Evolutionary conservation across 2,888 invertebrate genomes (phyloP), one percentile per base, ranked within the genome.

Genomic region (Drosophila monieri): DNA sequence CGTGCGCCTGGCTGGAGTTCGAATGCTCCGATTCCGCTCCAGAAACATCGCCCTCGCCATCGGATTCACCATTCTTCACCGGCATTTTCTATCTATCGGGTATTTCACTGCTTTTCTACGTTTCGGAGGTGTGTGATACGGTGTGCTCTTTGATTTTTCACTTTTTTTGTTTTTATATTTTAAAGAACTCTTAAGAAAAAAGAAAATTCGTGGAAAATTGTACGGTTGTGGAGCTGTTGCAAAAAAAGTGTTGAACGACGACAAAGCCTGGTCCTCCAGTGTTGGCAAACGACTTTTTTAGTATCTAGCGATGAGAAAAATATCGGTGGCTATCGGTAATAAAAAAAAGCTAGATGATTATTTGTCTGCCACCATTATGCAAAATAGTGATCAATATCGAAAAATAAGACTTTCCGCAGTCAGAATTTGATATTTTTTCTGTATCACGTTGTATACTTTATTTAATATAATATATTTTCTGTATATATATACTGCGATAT

Each of bases 11-110:
- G 66, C 94, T 93, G 56, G 95, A 95, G 35, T 93, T 94, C 44
- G 95, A 94, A 73, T 93, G 93, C 75, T 95, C 95, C 1, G 95
- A 94, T 80, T 95, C 95, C 8, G 93, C 95, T 1, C 94, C 95
- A 70, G 95, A 95, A 87, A 95, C 92, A 78, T 95, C 95, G 41
- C 93, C 93, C 75, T 93, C 92, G 71, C 92, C 93, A 74, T 93
- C 92, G 51, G 94, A 89, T 68, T 91, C 94, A 73, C 94, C 94
- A 91, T 95, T 95, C 93, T 95, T 94, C 4, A 94, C 94, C 32
- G 95, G 94, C 95, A 95, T 95, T 85, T 86, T 81, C 12, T 30
- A 12, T 0, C 10, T 1, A 12, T n/a, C 18, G 3, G 25, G 12
- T 32, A 0, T 3, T 25, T n/a, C 9, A 6, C 10, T 8, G n/a